Evolutionary conservation across 1,140 invertebrate species (phyloP), one percentile per base, ranked within the genome.

Genomic region (Drosophila ercepeae): DNA sequence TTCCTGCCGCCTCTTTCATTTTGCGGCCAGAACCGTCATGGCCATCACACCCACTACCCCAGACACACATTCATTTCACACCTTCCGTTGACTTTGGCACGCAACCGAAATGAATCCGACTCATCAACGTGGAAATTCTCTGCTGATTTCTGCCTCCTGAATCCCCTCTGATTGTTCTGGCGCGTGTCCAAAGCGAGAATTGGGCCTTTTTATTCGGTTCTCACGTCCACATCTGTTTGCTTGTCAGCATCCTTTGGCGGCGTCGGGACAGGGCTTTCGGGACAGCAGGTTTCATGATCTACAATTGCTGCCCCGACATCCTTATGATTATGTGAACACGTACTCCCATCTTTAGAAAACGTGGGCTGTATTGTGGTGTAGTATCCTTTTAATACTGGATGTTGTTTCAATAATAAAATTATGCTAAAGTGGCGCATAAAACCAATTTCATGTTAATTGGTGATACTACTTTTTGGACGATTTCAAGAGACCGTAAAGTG

Each of bases 41-140:
- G 36, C 18, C 49, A 42, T 29, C 11, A 3, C 29, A 7, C 8
- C 19, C 4, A n/a, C 27, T 25, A 21, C 16, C 29, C 16, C n/a
- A n/a, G 45, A 13, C 39, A 39, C 36, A 53, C 29, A 53, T 42
- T 25, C 70, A 50, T 49, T 48, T 69, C 64, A 27, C 61, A 73
- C 44, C 68, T 73, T 73, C 32, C 45, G 69, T 64, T 52, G 63
- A 46, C 55, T 59, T 61, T 41, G 61, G 41, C 76, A 79, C 76
- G 63, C 58, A 64, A 59, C 51, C 54, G 49, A 74, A 79, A 70
- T 79, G 70, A 79, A 79, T 79, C 72, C 58, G 42, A 53, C 76
- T 79, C 59, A 79, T 79, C 76, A 75, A 65, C 51, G 16, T 57
- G 54, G 60, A 73, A 55, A 60, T 42, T 55, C 45, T 78, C 60